These are phyloP conservation scores for Pterostichus niger DNA, from an alignment of 2,888 invertebrate species.

Conservation along the genomic window DNA sequence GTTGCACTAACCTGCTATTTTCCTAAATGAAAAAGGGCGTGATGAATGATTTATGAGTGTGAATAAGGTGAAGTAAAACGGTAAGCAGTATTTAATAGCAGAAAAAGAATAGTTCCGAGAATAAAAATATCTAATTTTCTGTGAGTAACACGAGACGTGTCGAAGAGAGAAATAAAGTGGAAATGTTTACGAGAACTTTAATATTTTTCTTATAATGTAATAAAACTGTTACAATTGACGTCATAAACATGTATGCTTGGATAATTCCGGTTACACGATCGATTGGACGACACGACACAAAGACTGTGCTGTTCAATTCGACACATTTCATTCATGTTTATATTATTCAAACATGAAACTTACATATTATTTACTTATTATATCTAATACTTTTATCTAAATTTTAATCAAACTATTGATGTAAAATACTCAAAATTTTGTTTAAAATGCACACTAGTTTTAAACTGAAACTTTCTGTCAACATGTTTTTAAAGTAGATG, in stretches of 20 bases:
- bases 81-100: conserved; percentile 20
- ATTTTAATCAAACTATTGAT: too few species aligned
- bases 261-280: conserved; percentile 40
- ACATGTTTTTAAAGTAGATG: too few species aligned
- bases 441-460: too few species aligned
- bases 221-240: conserved; percentile 26
- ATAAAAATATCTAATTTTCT: conserved; percentile 2
- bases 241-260: conserved; percentile 46
- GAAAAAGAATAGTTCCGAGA: not conserved
- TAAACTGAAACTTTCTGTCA: too few species aligned
- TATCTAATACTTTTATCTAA: too few species aligned
- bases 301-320: not conserved
- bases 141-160: not conserved
- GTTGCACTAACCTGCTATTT: conserved; percentile 3
- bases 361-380: too few species aligned
- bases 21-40: conserved; percentile 27
- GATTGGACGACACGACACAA: conserved; percentile 35
- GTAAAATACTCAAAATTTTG: too few species aligned
- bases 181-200: not conserved
- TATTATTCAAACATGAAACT: too few species aligned
- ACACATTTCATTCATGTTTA: too few species aligned
- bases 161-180: conserved; percentile 1
- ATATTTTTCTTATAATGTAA: conserved; percentile 2
- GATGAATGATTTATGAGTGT: conserved; percentile 29
- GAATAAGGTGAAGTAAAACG: conserved; percentile 12